These are phyloP conservation scores for Pachymerium ferrugineum DNA, from an alignment of 2,888 invertebrate species.

Conservation along the genomic window DNA sequence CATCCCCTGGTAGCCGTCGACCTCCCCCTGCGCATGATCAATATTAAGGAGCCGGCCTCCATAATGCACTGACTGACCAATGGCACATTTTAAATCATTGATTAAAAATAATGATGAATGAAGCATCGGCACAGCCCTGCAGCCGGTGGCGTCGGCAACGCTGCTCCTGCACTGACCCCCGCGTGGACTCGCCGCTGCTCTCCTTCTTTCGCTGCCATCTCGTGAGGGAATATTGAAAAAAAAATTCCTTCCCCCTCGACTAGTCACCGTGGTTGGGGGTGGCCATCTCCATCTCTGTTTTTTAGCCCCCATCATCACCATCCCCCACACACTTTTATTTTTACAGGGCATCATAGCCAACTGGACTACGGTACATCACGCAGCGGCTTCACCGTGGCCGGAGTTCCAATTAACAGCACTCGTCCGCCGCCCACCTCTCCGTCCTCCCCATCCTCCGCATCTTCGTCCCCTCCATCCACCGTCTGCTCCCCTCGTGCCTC, in stretches of 20 bases:
- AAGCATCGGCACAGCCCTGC: not conserved
- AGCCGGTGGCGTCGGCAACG: not conserved
- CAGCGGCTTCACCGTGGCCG: constrained; percentile 6
- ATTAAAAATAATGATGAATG: constrained; percentile 31
- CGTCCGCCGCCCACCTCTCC: constrained; percentile 9
- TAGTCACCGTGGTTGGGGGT: not conserved
- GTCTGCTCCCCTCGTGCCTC: not conserved
- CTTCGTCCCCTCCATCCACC: constrained; percentile 5
- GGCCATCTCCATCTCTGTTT: not conserved
- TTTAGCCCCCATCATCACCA: not conserved
- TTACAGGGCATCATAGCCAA: not conserved
- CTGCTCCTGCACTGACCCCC: not conserved
- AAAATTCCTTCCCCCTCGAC: not conserved
- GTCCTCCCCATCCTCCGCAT: not conserved
- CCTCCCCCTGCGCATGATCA: constrained; percentile 15
- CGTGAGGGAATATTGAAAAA: not conserved
- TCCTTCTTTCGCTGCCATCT: not conserved
- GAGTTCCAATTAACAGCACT: not conserved
- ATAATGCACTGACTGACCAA: constrained; percentile 29
- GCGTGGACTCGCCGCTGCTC: not conserved
- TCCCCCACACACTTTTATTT: not conserved
- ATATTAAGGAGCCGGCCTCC: constrained; percentile 29
- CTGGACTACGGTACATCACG: not conserved
- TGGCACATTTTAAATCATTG: constrained; percentile 31
- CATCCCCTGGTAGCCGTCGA: too few species aligned